Evolutionary conservation across 2,797 vertebrate genomes (phyloP).

Genomic region (Periparus ater): DNA sequence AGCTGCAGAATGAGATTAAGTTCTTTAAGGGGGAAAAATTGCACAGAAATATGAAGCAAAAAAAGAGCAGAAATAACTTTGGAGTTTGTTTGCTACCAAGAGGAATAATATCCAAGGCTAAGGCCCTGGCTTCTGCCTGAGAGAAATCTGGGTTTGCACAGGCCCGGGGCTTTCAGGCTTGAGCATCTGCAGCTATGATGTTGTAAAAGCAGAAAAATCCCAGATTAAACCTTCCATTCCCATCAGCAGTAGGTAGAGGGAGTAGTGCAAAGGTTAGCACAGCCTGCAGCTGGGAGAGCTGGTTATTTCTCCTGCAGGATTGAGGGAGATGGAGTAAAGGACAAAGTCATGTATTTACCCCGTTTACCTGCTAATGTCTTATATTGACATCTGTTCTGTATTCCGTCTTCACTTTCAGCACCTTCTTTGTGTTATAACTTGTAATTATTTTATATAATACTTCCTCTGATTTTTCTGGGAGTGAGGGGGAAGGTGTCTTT

Average conservation of each 20-base stretch:
- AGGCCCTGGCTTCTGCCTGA: background rate
- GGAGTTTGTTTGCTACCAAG: background rate
- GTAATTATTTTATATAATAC: background rate
- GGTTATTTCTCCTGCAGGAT: background rate
- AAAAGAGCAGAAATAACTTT: background rate
- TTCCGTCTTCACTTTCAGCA: background rate
- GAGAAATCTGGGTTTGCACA: background rate
- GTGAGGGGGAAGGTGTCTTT: background rate
- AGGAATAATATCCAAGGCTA: background rate
- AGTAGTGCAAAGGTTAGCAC: background rate
- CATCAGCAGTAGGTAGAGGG: background rate
- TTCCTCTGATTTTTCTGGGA: background rate
- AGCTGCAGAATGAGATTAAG: background rate
- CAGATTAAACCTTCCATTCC: background rate
- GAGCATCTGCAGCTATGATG: background rate
- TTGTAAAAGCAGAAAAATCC: accelerated
- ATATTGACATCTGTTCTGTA: background rate
- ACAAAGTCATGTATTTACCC: accelerated
- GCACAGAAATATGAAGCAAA: background rate
- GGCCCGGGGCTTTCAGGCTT: background rate
- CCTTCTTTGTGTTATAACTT: background rate
- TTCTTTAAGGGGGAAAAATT: background rate
- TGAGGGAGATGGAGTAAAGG: background rate
- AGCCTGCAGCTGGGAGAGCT: background rate
- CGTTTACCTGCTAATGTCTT: background rate